Conservation (phyloP, 1,140 invertebrate species). For the Atta cephalotes region DNA sequence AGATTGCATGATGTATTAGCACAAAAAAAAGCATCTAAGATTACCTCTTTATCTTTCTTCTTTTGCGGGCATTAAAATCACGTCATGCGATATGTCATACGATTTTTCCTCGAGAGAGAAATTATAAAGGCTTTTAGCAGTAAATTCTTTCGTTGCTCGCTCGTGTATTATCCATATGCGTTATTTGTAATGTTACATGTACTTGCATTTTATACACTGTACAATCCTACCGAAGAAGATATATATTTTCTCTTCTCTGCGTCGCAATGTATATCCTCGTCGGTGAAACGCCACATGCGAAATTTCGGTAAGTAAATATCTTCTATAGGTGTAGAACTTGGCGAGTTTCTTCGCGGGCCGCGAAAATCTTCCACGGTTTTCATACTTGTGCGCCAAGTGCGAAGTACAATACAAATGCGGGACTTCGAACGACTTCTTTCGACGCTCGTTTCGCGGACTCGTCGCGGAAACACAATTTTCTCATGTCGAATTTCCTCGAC, state of each 20-base stretch:
- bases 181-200: constrained; percentile 2
- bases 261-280: background rate
- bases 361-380: background rate
- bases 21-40: constrained; percentile 24
- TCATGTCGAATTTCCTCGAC: constrained; percentile 32
- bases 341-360: constrained; percentile 3
- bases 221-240: background rate
- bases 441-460: constrained; percentile 31
- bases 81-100: constrained; percentile 15
- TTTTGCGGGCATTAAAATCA: constrained; percentile 39
- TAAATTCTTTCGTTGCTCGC: constrained; percentile 16
- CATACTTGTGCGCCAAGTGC: background rate
- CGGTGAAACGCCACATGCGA: background rate
- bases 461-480: constrained; percentile 49
- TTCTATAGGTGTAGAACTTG: constrained; percentile 20
- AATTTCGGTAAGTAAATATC: constrained; percentile 35
- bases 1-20: constrained; percentile 53
- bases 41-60: constrained; percentile 51
- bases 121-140: constrained; percentile 11
- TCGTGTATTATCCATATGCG: background rate
- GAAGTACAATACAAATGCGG: constrained; percentile 42
- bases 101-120: constrained; percentile 14
- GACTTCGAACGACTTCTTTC: constrained; percentile 48
- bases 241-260: background rate
- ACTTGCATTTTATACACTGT: background rate